Percentiles rank a stretch among this genome's conserved stretches.
phyloP scores from a whole-genome alignment of 2,797 vertebrate genomes.

The Onychomys leucogaster region DNA sequence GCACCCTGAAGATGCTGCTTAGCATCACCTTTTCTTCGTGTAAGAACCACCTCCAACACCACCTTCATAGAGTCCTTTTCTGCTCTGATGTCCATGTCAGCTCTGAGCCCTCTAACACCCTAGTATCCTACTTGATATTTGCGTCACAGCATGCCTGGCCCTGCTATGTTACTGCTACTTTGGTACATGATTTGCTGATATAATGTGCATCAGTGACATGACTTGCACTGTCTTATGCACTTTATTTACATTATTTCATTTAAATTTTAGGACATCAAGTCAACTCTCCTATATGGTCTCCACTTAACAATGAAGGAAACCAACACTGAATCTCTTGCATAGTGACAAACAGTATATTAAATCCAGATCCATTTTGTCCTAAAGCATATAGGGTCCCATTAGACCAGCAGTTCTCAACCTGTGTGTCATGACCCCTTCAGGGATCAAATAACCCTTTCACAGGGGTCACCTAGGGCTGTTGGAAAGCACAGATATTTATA shows the following conservation, averaged over 20 bases:
- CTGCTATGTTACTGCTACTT: background rate
- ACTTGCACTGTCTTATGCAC: background rate
- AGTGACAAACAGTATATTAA: background rate
- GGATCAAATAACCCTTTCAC: background rate
- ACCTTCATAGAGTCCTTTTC: background rate
- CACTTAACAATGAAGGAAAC: slow-evolving; percentile 6
- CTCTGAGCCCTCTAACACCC: background rate
- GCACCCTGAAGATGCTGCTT: background rate
- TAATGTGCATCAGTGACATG: background rate
- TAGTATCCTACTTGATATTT: background rate
- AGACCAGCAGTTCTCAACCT: background rate
- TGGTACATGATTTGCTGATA: background rate
- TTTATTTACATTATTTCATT: slow-evolving; percentile 34
- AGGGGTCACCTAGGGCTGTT: background rate
- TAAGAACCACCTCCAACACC: background rate
- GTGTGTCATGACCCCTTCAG: background rate
- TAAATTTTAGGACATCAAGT: background rate
- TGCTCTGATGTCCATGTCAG: background rate
- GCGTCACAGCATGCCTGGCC: background rate
- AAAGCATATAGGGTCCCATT: background rate
- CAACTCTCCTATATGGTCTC: background rate
- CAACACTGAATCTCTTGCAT: background rate
- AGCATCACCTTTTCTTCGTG: background rate
- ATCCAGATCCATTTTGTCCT: background rate
- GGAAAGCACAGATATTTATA: background rate